Evolutionary conservation across 2,888 invertebrate genomes (phyloP), one percentile per base, ranked within the genome.

Genomic region (Spodoptera littoralis): DNA sequence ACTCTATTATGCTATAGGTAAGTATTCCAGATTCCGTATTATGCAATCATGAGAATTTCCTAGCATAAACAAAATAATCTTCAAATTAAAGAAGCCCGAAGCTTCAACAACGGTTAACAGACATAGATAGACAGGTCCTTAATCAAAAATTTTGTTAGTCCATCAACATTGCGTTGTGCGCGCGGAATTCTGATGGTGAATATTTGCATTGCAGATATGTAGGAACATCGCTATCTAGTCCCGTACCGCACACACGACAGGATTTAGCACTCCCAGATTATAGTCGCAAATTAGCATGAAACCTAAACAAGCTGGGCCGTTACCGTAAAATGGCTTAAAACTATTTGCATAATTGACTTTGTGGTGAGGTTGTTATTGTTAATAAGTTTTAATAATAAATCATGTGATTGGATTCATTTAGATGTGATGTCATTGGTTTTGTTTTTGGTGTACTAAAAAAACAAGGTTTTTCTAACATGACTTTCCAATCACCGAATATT

Each of bases 171-270:
- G 77, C 76, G 64, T 70, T 78, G 76, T 71, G 73, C 79, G 80
- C 80, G 74, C 69, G 66, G 80, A 84, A 84, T 86, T 77, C 77
- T 81, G 84, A 88, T 86, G 85, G 76, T 81, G 61, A 73, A 58
- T 77, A 91, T 92, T 92, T 90, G 90, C 91, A 90, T 85, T 91
- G 89, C 90, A 90, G 87, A 91, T 91, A 82, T 72, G 81, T 70
- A 78, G 77, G 70, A 82, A 82, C 80, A 73, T 52, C 77, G 77
- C 82, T 85, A 87, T 86, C 86, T 85, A 82, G 74, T 70, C 73
- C 56, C 54, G 53, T 60, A 46, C 58, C 27, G 43, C 76, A 72
- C 69, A 71, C 56, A 76, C 73, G 66, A 76, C 86, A 86, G 85
- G 87, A 86, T 88, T 88, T 88, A 88, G 87, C 84, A 86, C 89